Conservation (phyloP, 2,797 vertebrate genomes). For the Enteromius viviparus region DNA sequence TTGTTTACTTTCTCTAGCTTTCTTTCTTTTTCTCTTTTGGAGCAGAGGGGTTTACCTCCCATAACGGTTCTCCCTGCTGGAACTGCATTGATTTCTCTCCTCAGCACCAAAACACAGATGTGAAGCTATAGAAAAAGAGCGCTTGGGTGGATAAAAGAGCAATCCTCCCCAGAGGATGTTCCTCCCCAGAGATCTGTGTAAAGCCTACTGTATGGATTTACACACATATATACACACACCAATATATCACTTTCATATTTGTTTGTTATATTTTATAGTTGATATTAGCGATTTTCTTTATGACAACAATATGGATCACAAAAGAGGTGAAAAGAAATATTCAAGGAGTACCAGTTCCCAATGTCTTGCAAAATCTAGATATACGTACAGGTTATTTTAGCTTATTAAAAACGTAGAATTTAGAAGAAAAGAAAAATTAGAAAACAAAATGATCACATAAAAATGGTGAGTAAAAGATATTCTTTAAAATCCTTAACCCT, state of each 20-base stretch:
- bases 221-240: background rate
- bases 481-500: background rate
- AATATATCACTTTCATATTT: background rate
- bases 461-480: background rate
- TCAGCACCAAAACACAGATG: conserved; percentile 43
- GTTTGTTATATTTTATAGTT: background rate
- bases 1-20: conserved; percentile 11
- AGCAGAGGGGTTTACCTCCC: conserved; percentile 5
- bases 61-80: conserved; percentile 16
- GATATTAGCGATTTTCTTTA: background rate
- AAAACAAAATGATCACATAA: background rate
- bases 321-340: background rate
- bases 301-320: background rate
- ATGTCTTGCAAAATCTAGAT: background rate
- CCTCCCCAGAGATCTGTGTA: background rate
- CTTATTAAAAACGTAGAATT: background rate
- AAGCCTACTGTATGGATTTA: background rate
- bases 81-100: conserved; percentile 37
- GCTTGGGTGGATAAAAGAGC: conserved; percentile 23
- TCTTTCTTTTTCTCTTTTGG: conserved; percentile 10
- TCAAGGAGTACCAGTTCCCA: background rate
- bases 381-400: background rate
- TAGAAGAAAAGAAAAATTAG: no score
- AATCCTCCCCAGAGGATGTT: background rate
- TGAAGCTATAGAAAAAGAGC: conserved; percentile 23